These are phyloP conservation scores for Gonocerus acuteangulatus DNA, from an alignment of 2,888 invertebrate genomes.

Conservation along the genomic window DNA sequence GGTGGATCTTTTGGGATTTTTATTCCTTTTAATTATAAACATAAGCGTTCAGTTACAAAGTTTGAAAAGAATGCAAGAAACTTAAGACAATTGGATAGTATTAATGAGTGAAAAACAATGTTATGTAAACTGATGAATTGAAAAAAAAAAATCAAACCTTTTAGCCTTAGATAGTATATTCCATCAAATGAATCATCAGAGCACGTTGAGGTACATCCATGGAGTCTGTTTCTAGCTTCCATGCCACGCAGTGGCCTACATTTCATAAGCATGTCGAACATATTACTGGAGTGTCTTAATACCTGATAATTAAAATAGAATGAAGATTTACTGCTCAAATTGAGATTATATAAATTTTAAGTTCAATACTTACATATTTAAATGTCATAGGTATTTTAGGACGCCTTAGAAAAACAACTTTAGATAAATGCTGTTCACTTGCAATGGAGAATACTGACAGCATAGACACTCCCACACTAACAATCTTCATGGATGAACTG, in stretches of 20 bases:
- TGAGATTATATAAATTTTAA: too few species aligned
- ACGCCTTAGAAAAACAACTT: background rate
- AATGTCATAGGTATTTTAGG: background rate
- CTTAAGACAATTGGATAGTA: too few species aligned
- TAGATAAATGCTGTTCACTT: background rate
- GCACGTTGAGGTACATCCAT: too few species aligned
- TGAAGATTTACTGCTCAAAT: too few species aligned
- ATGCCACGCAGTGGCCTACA: background rate
- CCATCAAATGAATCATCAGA: background rate
- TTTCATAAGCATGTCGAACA: background rate
- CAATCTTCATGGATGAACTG: background rate
- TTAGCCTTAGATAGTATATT: background rate
- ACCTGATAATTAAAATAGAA: background rate
- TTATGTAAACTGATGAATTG: too few species aligned
- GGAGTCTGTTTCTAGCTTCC: background rate
- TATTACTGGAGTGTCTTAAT: background rate
- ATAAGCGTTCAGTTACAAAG: too few species aligned
- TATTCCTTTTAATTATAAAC: too few species aligned
- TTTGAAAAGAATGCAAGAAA: too few species aligned
- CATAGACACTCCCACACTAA: background rate
- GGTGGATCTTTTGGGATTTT: too few species aligned
- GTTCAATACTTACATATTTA: too few species aligned
- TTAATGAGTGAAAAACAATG: too few species aligned
- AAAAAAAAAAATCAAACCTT: background rate
- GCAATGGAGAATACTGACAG: background rate